These are phyloP conservation scores for Melanerpes formicivorus DNA, from an alignment of 2,113 vertebrate genomes.

Conservation along the genomic window DNA sequence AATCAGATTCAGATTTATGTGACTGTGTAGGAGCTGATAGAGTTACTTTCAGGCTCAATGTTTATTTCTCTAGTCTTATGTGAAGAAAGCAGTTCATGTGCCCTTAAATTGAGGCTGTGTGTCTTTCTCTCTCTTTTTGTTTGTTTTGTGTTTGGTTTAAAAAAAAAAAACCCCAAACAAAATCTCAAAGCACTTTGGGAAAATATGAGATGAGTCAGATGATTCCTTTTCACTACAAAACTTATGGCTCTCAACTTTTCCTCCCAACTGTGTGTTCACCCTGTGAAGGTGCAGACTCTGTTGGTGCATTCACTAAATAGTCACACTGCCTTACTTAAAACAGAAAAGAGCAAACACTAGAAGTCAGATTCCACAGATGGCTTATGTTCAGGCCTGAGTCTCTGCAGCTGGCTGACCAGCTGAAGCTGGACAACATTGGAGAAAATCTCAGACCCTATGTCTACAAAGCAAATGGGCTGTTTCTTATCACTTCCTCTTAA, in stretches of 20 bases:
- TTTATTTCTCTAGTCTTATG: not conserved
- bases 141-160: no score
- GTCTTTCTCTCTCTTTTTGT: not conserved
- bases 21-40: not conserved
- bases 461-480: not conserved
- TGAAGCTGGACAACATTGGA: not conserved
- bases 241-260: not conserved
- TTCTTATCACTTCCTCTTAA: not conserved
- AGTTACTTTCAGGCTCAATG: not conserved
- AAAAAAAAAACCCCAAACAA: no score
- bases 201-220: not conserved
- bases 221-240: not conserved
- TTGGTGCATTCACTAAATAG: not conserved
- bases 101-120: not conserved
- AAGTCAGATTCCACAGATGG: not conserved
- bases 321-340: not conserved
- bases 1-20: not conserved
- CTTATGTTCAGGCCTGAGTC: not conserved
- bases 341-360: not conserved
- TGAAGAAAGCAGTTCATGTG: not conserved
- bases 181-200: not conserved
- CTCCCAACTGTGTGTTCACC: not conserved
- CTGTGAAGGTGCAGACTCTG: not conserved
- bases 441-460: not conserved
- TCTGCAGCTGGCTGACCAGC: not conserved